Evolutionary conservation across 2,888 invertebrate genomes (phyloP).

Genomic region (Noctuana brunneofusca): DNA sequence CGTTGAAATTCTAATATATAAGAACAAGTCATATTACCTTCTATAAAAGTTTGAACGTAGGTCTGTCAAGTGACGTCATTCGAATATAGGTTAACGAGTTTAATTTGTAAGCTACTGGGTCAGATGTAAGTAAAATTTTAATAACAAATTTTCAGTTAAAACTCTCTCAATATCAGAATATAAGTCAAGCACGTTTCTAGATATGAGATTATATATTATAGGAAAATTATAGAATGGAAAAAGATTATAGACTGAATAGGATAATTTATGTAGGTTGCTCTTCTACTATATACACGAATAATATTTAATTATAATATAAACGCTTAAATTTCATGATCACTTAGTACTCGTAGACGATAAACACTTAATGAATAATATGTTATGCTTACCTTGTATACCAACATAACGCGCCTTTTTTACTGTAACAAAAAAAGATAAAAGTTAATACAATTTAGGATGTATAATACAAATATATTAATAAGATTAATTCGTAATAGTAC

Average conservation of each 20-base stretch:
- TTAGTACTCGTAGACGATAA: no score
- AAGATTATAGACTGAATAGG: no score
- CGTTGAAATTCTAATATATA: no score
- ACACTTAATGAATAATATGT: no score
- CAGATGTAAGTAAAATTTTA: conserved; percentile 30
- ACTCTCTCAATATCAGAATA: conserved; percentile 7
- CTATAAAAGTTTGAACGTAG: conserved; percentile 10
- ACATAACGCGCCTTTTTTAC: conserved; percentile 94
- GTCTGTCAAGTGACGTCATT: conserved; percentile 28
- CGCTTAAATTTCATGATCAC: no score
- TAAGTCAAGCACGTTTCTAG: background rate
- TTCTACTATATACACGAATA: no score
- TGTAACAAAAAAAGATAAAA: conserved; percentile 84
- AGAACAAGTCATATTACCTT: background rate
- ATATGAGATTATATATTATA: background rate
- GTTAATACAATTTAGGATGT: background rate
- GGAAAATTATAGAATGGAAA: background rate
- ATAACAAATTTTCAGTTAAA: conserved; percentile 26
- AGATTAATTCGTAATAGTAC: no score
- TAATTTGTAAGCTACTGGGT: conserved; percentile 31
- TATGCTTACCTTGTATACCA: conserved; percentile 89
- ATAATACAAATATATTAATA: background rate
- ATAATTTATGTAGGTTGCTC: no score
- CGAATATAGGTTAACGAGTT: conserved; percentile 33
- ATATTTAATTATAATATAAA: no score